These are phyloP conservation scores for Mormoops blainvillei DNA, from an alignment of 2,113 vertebrate genomes.

Conservation along the genomic window DNA sequence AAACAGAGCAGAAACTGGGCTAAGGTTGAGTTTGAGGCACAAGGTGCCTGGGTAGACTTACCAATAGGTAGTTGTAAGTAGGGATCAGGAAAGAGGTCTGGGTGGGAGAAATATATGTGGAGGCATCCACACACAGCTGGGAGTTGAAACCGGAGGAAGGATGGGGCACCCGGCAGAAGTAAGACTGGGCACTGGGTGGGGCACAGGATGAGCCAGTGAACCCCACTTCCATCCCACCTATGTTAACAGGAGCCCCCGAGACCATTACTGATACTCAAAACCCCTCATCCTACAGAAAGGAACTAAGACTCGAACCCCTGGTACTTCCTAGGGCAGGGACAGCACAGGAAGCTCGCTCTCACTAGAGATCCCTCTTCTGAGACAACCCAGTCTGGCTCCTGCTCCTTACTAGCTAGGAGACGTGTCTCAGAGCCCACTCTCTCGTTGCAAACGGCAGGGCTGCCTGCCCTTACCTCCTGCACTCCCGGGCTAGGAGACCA, in stretches of 20 bases:
- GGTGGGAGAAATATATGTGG: background rate
- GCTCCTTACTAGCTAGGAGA: background rate
- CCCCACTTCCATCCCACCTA: fast-evolving
- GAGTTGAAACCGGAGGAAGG: background rate
- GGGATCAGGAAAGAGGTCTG: background rate
- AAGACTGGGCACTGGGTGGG: no score
- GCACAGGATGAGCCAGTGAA: background rate
- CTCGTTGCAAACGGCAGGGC: background rate
- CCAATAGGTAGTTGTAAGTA: background rate
- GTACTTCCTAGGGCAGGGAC: background rate
- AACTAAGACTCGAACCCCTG: background rate
- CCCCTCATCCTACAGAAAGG: background rate
- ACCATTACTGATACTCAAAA: background rate
- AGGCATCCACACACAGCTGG: background rate
- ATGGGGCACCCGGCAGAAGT: background rate
- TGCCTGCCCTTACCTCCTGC: background rate
- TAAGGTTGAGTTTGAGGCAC: background rate
- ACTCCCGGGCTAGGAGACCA: background rate
- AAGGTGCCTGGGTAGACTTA: background rate
- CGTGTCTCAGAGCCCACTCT: background rate
- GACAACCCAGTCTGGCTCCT: background rate
- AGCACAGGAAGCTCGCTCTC: background rate
- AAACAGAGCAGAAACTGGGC: background rate
- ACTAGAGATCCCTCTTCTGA: background rate
- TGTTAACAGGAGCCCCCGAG: background rate